Evolutionary conservation across 1,140 invertebrate genomes (phyloP).

Genomic region (Pseudoatta argentina): DNA sequence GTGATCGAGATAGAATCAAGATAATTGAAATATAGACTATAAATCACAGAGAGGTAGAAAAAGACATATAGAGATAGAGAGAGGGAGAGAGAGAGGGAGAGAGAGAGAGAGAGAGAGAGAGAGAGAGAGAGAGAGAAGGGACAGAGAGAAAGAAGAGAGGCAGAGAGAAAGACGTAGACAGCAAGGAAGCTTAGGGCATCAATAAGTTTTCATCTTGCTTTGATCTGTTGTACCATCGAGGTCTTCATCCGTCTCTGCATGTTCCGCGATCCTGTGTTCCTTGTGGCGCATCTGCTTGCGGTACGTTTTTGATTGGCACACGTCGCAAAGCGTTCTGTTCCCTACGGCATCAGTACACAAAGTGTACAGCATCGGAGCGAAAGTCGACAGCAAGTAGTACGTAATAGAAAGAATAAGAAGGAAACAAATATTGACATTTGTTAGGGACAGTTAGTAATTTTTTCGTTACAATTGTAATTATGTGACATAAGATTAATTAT

Average conservation of each 20-base stretch:
- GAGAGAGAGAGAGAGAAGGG: background rate
- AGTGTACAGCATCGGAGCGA: constrained; percentile 73
- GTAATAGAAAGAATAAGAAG: background rate
- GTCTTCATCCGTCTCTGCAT: constrained; percentile 85
- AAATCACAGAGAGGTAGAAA: constrained; percentile 33
- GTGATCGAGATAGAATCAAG: constrained; percentile 6
- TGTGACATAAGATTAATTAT: too few relatives aligned
- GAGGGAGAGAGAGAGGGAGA: background rate
- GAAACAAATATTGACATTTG: background rate
- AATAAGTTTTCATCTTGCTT: constrained; percentile 61
- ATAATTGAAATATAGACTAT: constrained; percentile 65
- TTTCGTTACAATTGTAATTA: background rate
- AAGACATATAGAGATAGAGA: background rate
- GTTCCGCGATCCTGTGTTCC: constrained; percentile 86
- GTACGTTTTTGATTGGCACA: constrained; percentile 91
- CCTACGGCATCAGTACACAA: constrained; percentile 87
- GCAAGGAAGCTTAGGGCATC: constrained; percentile 38
- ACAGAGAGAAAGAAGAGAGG: background rate
- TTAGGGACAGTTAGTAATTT: constrained; percentile 12
- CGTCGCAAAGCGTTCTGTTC: constrained; percentile 95
- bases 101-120: background rate
- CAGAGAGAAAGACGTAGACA: background rate
- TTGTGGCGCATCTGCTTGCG: constrained; percentile 89
- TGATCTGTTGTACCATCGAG: constrained; percentile 79
- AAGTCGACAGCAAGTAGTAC: constrained; percentile 5